A percentile compares a stretch with the other conserved stretches of the same genome.
These are phyloP conservation scores for Hemiprocne comata DNA, from an alignment of 2,113 vertebrate genomes.

Conservation along the genomic window DNA sequence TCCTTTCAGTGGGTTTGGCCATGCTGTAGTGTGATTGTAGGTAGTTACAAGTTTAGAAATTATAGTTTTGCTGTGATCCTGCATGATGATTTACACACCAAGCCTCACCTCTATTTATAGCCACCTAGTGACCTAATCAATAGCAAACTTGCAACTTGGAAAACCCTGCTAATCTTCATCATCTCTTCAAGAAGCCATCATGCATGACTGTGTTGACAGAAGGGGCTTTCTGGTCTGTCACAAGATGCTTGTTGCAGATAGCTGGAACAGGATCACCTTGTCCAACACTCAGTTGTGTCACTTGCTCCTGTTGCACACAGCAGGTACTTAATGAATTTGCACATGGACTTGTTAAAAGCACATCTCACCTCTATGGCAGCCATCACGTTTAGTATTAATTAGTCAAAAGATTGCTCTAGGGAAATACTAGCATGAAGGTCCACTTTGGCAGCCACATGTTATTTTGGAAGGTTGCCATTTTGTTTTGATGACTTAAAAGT, in stretches of 20 bases:
- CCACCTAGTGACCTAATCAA: not conserved
- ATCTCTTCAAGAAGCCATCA: not conserved
- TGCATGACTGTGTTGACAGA: not conserved
- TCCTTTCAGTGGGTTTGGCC: not conserved
- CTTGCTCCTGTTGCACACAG: fast-evolving
- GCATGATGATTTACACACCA: not conserved
- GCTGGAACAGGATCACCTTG: not conserved
- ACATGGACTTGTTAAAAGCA: not conserved
- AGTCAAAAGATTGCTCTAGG: not conserved
- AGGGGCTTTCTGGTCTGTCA: not conserved
- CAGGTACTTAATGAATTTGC: not conserved
- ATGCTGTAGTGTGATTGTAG: fast-evolving
- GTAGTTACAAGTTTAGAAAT: fast-evolving
- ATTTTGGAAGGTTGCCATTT: not conserved
- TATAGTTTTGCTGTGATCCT: not conserved
- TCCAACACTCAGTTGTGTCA: not conserved
- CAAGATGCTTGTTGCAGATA: not conserved
- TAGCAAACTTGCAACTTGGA: fast-evolving
- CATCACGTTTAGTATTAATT: fast-evolving
- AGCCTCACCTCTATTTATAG: not conserved
- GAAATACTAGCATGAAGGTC: fast-evolving
- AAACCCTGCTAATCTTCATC: not conserved
- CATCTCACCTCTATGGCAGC: fast-evolving
- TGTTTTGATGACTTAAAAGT: not conserved
- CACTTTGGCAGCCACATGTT: not conserved